phyloP scores from a whole-genome alignment of 2,113 vertebrate species.

The Agelaius phoeniceus region DNA sequence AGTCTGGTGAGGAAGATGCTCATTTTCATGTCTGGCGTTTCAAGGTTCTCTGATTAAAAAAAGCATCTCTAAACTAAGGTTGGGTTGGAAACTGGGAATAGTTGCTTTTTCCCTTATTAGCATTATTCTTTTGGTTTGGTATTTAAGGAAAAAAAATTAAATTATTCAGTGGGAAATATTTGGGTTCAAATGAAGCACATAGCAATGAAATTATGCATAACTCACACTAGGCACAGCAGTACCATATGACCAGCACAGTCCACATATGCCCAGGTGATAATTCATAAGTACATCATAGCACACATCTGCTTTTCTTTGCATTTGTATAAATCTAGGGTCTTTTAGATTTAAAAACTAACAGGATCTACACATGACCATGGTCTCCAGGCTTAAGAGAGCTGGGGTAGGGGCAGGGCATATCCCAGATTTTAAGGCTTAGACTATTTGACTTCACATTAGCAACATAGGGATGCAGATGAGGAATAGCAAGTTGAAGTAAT shows the following conservation, averaged over 20 bases:
- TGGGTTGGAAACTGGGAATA: background rate
- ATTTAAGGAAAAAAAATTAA: background rate
- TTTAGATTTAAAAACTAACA: background rate
- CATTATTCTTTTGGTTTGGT: background rate
- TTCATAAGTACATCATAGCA: background rate
- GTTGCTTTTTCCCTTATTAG: background rate
- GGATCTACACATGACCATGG: background rate
- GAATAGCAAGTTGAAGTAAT: background rate
- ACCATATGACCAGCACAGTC: background rate
- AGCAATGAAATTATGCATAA: background rate
- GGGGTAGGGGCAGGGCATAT: rapidly evolving
- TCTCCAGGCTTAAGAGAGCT: background rate
- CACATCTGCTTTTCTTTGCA: background rate
- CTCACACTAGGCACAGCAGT: background rate
- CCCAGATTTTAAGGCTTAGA: background rate
- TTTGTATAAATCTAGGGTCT: background rate
- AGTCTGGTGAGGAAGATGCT: constrained; percentile 51
- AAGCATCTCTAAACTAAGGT: background rate
- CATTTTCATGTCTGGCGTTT: constrained; percentile 51
- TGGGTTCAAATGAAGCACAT: background rate
- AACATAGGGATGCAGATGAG: rapidly evolving
- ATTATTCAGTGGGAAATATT: background rate
- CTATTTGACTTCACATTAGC: background rate
- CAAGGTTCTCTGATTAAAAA: constrained; percentile 40
- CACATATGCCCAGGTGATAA: background rate